Evolutionary conservation across 2,113 vertebrate genomes (phyloP).

Genomic region (Chlamydotis undulata): DNA sequence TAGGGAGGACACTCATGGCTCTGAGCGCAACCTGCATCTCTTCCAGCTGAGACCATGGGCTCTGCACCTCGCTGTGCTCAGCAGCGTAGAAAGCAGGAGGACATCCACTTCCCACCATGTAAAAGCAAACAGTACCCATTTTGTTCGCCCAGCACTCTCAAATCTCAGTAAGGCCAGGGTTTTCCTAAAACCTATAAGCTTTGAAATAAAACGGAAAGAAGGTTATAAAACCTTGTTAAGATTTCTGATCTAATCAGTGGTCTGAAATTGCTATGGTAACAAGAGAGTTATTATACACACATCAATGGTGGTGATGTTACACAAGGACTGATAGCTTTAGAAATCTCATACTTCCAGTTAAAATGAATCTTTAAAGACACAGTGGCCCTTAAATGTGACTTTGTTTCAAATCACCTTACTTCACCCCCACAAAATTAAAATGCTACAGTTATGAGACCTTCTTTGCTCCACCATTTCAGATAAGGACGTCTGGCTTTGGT

Average conservation of each 20-base stretch:
- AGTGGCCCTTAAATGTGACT: neutral
- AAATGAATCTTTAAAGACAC: neutral
- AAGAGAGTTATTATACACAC: neutral
- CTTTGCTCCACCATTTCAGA: neutral
- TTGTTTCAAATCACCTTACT: neutral
- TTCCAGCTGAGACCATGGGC: neutral
- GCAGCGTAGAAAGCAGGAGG: neutral
- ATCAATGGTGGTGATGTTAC: neutral
- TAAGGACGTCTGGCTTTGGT: accelerated
- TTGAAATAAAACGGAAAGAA: neutral
- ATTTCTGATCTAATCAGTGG: neutral
- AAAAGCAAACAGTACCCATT: neutral
- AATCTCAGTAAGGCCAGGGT: neutral
- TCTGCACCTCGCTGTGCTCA: accelerated
- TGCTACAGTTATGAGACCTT: neutral
- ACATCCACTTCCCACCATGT: accelerated
- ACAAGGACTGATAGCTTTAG: neutral
- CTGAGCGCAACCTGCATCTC: neutral
- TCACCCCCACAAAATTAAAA: neutral
- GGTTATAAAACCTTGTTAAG: neutral
- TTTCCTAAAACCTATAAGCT: neutral
- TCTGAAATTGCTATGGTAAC: neutral
- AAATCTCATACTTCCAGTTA: neutral
- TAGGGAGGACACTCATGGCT: neutral
- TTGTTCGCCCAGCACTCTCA: neutral